A percentile compares a stretch with the other conserved stretches of the same genome.
Conservation (phyloP, 2,888 invertebrate genomes). For the Amphipoea lucens region DNA sequence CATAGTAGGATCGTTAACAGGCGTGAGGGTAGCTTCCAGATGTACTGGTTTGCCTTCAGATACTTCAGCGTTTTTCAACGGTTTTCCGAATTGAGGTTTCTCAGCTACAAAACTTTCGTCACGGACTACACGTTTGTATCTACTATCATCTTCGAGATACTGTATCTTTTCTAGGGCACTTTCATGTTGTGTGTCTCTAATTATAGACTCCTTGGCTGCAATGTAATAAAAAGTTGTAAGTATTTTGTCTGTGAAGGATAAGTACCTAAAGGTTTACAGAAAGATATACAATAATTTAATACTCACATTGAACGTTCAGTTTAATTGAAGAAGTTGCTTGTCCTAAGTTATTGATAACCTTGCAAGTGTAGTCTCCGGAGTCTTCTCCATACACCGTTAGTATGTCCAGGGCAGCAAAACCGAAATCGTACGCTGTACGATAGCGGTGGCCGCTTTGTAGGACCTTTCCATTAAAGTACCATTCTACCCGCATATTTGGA, state of each 20-base stretch:
- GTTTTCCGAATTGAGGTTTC: conserved; percentile 97
- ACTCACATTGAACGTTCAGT: conserved; percentile 95
- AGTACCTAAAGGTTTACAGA: background rate
- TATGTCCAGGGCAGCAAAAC: conserved; percentile 98
- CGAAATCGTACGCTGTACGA: conserved; percentile 98
- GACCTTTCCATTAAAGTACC: conserved; percentile 98
- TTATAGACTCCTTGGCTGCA: conserved; percentile 95
- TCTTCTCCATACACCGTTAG: conserved; percentile 98
- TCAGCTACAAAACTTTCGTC: conserved; percentile 95
- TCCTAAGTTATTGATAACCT: conserved; percentile 96
- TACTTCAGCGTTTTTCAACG: conserved; percentile 95
- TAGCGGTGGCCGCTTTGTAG: conserved; percentile 96
- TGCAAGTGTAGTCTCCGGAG: conserved; percentile 97
- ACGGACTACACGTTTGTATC: conserved; percentile 92
- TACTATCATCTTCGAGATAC: conserved; percentile 96
- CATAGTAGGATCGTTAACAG: conserved; percentile 99
- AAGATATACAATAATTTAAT: conserved; percentile 17
- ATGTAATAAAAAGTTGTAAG: conserved; percentile 52
- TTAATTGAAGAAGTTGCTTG: conserved; percentile 95
- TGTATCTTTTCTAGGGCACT: conserved; percentile 97
- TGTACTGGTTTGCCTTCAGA: conserved; percentile 97
- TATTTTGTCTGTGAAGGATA: background rate
- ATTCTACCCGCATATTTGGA: conserved; percentile 96
- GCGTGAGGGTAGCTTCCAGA: conserved; percentile 98
- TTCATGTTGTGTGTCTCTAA: conserved; percentile 97